Evolutionary conservation across 2,888 invertebrate genomes (phyloP).

Genomic region (Eucriotettix oculatus): DNA sequence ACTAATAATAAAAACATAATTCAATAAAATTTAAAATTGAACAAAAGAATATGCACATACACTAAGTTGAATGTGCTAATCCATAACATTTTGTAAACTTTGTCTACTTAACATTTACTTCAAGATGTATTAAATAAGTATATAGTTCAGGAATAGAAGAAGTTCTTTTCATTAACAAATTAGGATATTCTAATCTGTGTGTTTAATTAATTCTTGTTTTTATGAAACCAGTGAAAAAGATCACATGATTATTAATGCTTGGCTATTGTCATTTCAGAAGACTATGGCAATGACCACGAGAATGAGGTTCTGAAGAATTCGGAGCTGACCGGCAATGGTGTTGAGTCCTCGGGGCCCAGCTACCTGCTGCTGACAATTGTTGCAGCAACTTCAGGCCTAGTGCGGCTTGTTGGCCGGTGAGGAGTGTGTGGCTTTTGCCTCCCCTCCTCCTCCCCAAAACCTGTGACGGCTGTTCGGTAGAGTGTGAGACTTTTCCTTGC

Average conservation of each 20-base stretch:
- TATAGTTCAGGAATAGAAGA: too few relatives aligned
- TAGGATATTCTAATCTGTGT: not conserved
- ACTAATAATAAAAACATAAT: too few relatives aligned
- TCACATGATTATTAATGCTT: not conserved
- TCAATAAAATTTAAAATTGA: too few relatives aligned
- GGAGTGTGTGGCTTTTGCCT: slow-evolving; percentile 11
- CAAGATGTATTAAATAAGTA: too few relatives aligned
- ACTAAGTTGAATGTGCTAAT: too few relatives aligned
- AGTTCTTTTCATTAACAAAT: too few relatives aligned
- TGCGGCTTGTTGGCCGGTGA: slow-evolving; percentile 13
- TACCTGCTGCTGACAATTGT: slow-evolving; percentile 3
- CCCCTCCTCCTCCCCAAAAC: too few relatives aligned
- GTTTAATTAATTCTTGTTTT: not conserved
- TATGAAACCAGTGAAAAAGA: not conserved
- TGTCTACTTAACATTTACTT: too few relatives aligned
- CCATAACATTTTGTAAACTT: too few relatives aligned
- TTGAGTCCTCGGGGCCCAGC: not conserved
- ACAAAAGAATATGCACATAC: too few relatives aligned
- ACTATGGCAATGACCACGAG: slow-evolving; percentile 66
- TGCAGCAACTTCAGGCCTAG: slow-evolving; percentile 1
- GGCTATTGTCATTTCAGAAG: slow-evolving; percentile 39
- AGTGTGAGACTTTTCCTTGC: too few relatives aligned
- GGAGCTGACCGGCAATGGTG: slow-evolving; percentile 61
- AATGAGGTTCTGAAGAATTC: slow-evolving; percentile 89
- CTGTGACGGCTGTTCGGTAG: too few relatives aligned